Conservation (phyloP, 1,140 invertebrate genomes). For the Drosophila murphyi region DNA sequence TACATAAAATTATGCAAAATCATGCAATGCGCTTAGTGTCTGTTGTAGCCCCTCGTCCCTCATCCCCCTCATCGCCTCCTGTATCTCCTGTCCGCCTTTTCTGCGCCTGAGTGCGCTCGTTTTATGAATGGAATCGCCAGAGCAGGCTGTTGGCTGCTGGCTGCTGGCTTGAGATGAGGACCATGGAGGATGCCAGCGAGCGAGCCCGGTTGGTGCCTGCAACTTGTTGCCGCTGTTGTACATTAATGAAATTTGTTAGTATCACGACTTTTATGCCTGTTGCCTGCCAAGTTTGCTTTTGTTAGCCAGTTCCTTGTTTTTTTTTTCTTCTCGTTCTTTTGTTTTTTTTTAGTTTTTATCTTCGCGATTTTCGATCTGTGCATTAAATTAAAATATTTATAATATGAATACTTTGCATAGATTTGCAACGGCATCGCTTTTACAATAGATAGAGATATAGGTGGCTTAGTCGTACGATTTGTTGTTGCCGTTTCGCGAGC, state of each 20-base stretch:
- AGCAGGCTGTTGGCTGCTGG: slow-evolving; percentile 1
- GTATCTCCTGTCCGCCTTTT: slow-evolving; percentile 30
- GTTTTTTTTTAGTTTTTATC: not conserved
- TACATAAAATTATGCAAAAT: slow-evolving; percentile 84
- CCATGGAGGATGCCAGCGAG: slow-evolving; percentile 34
- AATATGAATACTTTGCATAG: slow-evolving; percentile 36
- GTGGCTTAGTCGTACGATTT: not conserved
- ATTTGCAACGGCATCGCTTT: slow-evolving; percentile 2
- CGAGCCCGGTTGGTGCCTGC: slow-evolving; percentile 52
- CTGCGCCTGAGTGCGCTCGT: slow-evolving; percentile 57
- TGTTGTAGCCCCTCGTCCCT: slow-evolving; percentile 45
- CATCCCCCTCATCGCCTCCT: not conserved
- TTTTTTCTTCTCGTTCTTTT: slow-evolving; percentile 3
- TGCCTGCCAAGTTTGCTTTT: slow-evolving; percentile 69
- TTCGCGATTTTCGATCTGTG: slow-evolving; percentile 40
- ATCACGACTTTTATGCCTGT: slow-evolving; percentile 81
- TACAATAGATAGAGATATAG: slow-evolving; percentile 7
- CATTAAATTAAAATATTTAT: slow-evolving; percentile 68
- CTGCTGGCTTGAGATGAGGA: slow-evolving; percentile 10
- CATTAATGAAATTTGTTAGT: slow-evolving; percentile 83
- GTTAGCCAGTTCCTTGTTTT: slow-evolving; percentile 62
- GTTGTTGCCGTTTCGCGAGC: not conserved
- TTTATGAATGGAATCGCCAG: slow-evolving; percentile 76
- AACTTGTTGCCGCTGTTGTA: slow-evolving; percentile 81
- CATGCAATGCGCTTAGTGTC: slow-evolving; percentile 83